Conservation (phyloP, 2,888 invertebrate species). For the Apodemia mormo region DNA sequence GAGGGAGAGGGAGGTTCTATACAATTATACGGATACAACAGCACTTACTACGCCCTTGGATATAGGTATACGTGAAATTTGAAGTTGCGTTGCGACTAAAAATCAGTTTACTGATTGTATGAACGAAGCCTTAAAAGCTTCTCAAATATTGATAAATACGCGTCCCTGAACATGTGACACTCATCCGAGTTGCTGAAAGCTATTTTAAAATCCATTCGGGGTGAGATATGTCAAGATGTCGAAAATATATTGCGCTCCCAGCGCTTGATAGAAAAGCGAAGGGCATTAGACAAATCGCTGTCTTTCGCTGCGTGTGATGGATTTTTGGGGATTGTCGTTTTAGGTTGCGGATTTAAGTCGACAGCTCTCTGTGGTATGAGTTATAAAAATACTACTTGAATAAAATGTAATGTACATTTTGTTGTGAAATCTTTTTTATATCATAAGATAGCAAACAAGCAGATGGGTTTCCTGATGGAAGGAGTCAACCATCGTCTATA, state of each 20-base stretch:
- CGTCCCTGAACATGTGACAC: slow-evolving; percentile 1
- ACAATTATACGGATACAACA: too few relatives aligned
- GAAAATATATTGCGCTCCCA: slow-evolving; percentile 37
- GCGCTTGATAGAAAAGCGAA: slow-evolving; percentile 36
- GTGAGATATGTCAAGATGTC: slow-evolving; percentile 18
- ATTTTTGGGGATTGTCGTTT: slow-evolving; percentile 24
- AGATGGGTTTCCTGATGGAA: too few relatives aligned
- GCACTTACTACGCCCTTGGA: too few relatives aligned
- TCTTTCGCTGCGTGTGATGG: slow-evolving; percentile 30
- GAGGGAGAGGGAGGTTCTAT: too few relatives aligned
- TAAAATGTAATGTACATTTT: neutral
- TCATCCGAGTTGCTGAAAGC: slow-evolving; percentile 9
- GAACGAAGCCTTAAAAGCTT: neutral
- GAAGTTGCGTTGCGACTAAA: too few relatives aligned
- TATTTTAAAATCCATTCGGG: slow-evolving; percentile 17
- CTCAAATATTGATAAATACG: slow-evolving; percentile 16
- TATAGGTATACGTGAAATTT: too few relatives aligned
- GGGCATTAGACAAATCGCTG: slow-evolving; percentile 36
- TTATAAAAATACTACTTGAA: slow-evolving; percentile 14
- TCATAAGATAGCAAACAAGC: too few relatives aligned
- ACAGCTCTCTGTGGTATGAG: slow-evolving; percentile 11
- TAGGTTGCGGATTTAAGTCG: slow-evolving; percentile 16
- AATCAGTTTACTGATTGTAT: neutral
- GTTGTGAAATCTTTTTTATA: neutral
- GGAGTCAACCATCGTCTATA: too few relatives aligned